Conservation (phyloP, 2,888 invertebrate species). For the Orthosia incerta region DNA sequence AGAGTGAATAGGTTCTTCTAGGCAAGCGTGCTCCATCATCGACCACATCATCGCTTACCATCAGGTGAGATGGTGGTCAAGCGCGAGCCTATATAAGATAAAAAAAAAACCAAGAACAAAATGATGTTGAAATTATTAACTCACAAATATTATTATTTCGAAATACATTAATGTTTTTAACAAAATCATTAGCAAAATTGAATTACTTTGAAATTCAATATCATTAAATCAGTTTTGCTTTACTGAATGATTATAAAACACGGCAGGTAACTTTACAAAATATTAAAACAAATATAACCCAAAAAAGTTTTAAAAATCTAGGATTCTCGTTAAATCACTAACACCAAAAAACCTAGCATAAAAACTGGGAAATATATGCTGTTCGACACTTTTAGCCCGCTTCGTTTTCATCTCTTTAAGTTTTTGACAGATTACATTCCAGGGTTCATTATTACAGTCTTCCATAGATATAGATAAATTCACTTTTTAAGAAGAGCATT, state of each 20-base stretch:
- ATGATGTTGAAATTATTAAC: no score
- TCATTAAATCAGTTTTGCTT: not conserved
- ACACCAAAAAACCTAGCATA: not conserved
- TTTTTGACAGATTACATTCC: not conserved
- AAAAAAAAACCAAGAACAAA: no score
- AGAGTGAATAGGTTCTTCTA: no score
- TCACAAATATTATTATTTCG: not conserved
- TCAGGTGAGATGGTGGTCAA: no score
- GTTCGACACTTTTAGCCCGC: not conserved
- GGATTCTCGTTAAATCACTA: not conserved
- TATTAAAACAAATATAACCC: no score
- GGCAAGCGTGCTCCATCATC: no score
- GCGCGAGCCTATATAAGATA: no score
- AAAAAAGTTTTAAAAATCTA: not conserved
- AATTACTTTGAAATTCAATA: not conserved
- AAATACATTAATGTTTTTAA: not conserved
- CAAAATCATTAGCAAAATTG: not conserved
- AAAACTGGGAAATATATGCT: not conserved
- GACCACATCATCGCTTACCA: no score
- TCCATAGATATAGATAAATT: not conserved
- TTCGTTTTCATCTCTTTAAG: not conserved
- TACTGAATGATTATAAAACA: not conserved
- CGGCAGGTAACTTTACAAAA: no score
- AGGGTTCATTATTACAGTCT: not conserved
- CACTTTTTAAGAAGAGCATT: no score